Evolutionary conservation across 2,113 vertebrate species (phyloP).

Genomic region (Scatophagus argus): DNA sequence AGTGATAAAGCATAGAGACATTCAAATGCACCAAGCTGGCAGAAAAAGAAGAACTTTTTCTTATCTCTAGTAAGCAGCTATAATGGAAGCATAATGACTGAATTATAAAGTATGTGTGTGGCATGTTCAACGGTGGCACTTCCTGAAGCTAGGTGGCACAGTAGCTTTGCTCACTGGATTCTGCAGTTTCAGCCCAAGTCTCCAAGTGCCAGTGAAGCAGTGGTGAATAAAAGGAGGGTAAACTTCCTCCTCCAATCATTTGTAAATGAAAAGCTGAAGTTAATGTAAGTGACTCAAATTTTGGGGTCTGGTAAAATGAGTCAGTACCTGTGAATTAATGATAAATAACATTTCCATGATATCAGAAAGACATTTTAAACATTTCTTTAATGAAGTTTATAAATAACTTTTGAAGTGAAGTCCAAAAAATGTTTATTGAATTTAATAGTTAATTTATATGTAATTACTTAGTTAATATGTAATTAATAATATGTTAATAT

Average conservation of each 20-base stretch:
- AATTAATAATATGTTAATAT: too few species aligned
- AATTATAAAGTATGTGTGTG: slow-evolving; percentile 20
- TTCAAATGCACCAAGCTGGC: neutral
- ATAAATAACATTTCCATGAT: too few species aligned
- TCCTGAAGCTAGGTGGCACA: slow-evolving; percentile 47
- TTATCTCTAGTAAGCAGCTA: neutral
- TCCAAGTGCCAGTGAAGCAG: neutral
- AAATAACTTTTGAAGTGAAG: too few species aligned
- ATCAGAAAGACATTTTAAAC: neutral
- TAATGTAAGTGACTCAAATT: neutral
- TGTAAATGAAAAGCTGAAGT: neutral
- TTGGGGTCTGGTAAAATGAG: neutral
- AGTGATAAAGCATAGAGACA: slow-evolving; percentile 1
- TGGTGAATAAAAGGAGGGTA: neutral
- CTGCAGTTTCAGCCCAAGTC: neutral
- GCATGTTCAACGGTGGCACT: neutral
- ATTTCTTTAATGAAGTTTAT: too few species aligned
- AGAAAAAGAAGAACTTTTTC: neutral
- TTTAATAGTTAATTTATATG: too few species aligned
- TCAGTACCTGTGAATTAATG: neutral
- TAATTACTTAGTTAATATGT: too few species aligned
- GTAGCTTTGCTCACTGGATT: slow-evolving; percentile 2
- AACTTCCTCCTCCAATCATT: neutral
- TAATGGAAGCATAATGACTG: slow-evolving; percentile 9
- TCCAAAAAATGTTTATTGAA: too few species aligned